Base-by-base conservation (phyloP, 2,797 vertebrate species). In the Pipistrellus pygmaeus region DNA sequence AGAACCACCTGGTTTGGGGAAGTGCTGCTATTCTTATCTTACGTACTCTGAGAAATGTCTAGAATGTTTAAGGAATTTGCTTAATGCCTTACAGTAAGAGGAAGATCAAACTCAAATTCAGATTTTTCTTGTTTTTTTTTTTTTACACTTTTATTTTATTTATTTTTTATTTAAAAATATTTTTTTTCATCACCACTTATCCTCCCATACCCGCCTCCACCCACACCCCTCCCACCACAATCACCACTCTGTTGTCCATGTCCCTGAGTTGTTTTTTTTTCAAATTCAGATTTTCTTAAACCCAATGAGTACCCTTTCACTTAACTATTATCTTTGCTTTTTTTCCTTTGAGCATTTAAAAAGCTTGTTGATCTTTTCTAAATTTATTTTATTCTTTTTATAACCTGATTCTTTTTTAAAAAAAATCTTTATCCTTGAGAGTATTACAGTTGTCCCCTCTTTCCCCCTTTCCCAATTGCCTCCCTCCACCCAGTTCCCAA, bases 301-400 rank as follows among this genome's bases (percentile, higher is more conserved):
- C 17, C 23, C 25, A 85, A 71, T 68, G 66, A 38, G 1, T 25
- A 13, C 25, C 69, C 38, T 73, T 53, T 51, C 30, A 32, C 32
- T 17, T 44, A 75, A 32, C 32, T 62, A 38, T 25, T 55, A n/a
- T 81, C 57, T 87, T 72, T 71, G 48, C 55, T 81, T 80, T 84
- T 81, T 82, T 75, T 44, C 44, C 83, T 90, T 93, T 82, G 55
- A 93, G 93, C 81, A 38, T 82, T 93, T 91, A 44, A 85, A 91
- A 92, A 81, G 44, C 30, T 78, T 41, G 21, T 51, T 72, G 77
- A 90, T 44, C 23, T 88, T 85, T 95, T 77, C 57, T 25, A 83
- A 88, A 60, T 60, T 60, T 57, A 57, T 23, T 57, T 60, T 60
- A 60, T 60, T 60, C 25, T 27, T 27, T 60, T 60, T 60, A 60